Evolutionary conservation across 2,797 vertebrate species (phyloP).

Genomic region (Karalla daura): DNA sequence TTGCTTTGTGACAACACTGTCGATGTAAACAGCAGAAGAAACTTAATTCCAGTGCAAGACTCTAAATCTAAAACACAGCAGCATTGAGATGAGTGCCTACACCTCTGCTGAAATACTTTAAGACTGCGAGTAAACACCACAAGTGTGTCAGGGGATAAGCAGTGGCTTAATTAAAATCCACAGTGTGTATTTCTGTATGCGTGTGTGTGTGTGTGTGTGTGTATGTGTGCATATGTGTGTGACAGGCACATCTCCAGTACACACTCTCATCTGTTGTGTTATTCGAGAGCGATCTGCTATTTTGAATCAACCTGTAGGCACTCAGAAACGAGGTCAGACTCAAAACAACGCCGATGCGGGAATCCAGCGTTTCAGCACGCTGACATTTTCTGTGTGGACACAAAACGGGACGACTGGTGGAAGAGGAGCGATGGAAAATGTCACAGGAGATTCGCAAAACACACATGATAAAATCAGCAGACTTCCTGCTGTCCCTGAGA

Average conservation of each 20-base stretch:
- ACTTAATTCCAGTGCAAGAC: neutral
- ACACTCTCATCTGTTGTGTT: constrained; percentile 6
- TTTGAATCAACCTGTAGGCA: constrained; percentile 59
- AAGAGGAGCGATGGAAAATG: constrained; percentile 42
- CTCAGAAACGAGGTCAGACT: constrained; percentile 62
- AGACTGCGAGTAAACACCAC: constrained; percentile 7
- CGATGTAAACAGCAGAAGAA: neutral
- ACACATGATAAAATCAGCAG: neutral
- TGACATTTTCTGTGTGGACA: constrained; percentile 61
- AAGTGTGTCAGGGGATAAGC: constrained; percentile 18
- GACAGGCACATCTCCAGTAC: neutral
- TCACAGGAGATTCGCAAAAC: constrained; percentile 18
- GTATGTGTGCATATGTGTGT: no score
- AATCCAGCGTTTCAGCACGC: constrained; percentile 30
- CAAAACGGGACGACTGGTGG: neutral
- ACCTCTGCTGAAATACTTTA: constrained; percentile 11
- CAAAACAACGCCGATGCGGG: constrained; percentile 32
- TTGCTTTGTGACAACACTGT: neutral
- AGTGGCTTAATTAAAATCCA: constrained; percentile 22
- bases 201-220: no score
- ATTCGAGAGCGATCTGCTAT: constrained; percentile 35
- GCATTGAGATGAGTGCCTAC: neutral
- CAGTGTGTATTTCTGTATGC: no score
- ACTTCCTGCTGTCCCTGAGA: neutral
- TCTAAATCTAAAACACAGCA: neutral